Conservation (phyloP, 2,888 invertebrate species). For the Drosophila helvetica region DNA sequence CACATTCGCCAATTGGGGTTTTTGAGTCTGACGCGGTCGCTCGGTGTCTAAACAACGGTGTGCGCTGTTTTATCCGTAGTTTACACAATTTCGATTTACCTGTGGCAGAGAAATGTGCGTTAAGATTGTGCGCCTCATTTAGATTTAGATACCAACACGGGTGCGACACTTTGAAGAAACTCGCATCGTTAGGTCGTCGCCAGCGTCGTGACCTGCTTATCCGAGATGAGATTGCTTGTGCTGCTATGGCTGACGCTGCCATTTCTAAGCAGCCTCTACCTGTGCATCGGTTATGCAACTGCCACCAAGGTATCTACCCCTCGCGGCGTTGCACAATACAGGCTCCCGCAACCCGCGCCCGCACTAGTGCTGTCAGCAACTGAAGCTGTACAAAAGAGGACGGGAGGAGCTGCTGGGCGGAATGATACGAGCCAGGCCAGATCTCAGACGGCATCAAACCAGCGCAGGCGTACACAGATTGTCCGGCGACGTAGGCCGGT, state of each 20-base stretch:
- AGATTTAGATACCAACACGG: conserved; percentile 37
- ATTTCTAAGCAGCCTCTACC: conserved; percentile 55
- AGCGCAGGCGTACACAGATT: conserved; percentile 63
- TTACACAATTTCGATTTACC: not conserved
- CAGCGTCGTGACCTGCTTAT: conserved; percentile 40
- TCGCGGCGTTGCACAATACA: conserved; percentile 72
- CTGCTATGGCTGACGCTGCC: conserved; percentile 46
- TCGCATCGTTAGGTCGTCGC: conserved; percentile 36
- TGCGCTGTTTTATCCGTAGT: conserved; percentile 23
- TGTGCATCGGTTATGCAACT: conserved; percentile 73
- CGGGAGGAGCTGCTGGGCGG: conserved; percentile 13
- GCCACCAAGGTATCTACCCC: conserved; percentile 43
- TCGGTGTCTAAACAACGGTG: conserved; percentile 65
- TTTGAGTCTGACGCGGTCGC: conserved; percentile 55
- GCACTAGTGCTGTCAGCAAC: conserved; percentile 5
- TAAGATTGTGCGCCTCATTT: conserved; percentile 43
- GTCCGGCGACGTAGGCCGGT: conserved; percentile 60
- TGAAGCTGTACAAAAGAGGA: conserved; percentile 30
- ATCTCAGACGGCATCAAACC: conserved; percentile 26
- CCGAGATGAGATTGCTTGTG: conserved; percentile 59
- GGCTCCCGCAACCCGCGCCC: conserved; percentile 52
- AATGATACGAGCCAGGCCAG: conserved; percentile 8
- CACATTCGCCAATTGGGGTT: conserved; percentile 62
- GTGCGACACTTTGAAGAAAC: conserved; percentile 27
- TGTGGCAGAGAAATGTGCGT: conserved; percentile 30